phyloP scores from a whole-genome alignment of 2,113 vertebrate genomes.

The Pedetes capensis region DNA sequence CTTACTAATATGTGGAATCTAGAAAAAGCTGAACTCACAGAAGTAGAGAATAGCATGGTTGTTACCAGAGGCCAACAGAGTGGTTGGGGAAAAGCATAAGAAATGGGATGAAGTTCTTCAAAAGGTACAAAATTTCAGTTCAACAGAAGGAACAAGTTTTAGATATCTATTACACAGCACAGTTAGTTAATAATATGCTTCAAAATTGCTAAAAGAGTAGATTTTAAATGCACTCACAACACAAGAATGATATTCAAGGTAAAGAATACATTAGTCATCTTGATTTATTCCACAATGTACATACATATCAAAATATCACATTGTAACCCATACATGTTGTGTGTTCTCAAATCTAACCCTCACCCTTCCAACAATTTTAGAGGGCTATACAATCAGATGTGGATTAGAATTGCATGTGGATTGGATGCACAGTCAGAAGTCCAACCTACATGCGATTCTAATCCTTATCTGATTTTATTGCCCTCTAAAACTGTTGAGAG shows the following conservation, averaged over 20 bases:
- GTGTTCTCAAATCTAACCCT: too few relatives aligned
- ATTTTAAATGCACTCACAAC: neutral
- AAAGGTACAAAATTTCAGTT: neutral
- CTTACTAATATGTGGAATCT: neutral
- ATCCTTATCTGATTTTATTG: too few relatives aligned
- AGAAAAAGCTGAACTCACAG: neutral
- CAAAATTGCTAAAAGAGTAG: neutral
- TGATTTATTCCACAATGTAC: neutral
- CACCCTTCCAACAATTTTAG: too few relatives aligned
- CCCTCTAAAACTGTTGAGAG: too few relatives aligned
- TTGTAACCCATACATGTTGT: too few relatives aligned
- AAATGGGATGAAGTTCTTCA: neutral
- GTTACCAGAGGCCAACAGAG: neutral
- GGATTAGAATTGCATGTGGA: too few relatives aligned
- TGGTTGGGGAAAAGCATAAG: neutral
- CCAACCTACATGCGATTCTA: too few relatives aligned
- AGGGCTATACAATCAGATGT: too few relatives aligned
- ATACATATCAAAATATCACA: neutral
- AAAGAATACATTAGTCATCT: neutral
- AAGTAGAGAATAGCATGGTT: neutral
- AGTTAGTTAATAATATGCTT: too few relatives aligned
- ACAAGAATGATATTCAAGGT: neutral
- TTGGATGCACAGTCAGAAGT: too few relatives aligned
- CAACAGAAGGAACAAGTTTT: too few relatives aligned
- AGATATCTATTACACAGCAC: too few relatives aligned